Evolutionary conservation across 2,113 vertebrate species (phyloP).

Genomic region (Hassar affinis): DNA sequence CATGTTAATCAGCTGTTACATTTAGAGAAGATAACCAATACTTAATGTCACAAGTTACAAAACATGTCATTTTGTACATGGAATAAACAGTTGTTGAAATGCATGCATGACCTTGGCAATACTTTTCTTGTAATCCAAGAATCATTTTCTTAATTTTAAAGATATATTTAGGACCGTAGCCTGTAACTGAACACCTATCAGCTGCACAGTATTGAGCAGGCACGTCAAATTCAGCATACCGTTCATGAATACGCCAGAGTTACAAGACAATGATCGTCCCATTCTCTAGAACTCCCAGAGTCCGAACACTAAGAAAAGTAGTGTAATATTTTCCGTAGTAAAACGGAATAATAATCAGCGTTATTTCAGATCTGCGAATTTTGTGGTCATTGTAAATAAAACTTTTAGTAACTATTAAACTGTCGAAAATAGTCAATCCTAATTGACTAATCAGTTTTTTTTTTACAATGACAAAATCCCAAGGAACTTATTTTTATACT

Average conservation of each 20-base stretch:
- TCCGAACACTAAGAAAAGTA: slow-evolving; percentile 39
- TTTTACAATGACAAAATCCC: slow-evolving; percentile 19
- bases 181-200: slow-evolving; percentile 21
- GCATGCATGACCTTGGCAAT: slow-evolving; percentile 39
- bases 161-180: slow-evolving; percentile 12
- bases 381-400: slow-evolving; percentile 31
- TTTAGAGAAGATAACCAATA: slow-evolving; percentile 26
- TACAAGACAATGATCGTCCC: not conserved
- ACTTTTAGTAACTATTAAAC: slow-evolving; percentile 32
- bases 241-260: slow-evolving; percentile 16
- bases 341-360: slow-evolving; percentile 20
- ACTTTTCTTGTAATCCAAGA: not conserved
- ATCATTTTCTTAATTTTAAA: too few relatives aligned
- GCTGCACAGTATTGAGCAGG: not conserved
- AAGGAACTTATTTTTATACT: slow-evolving; percentile 31
- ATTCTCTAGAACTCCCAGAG: slow-evolving; percentile 29
- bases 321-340: slow-evolving; percentile 28
- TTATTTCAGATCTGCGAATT: slow-evolving; percentile 23
- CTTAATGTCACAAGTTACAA: slow-evolving; percentile 20
- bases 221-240: slow-evolving; percentile 34
- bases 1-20: slow-evolving; percentile 29
- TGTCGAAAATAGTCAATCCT: slow-evolving; percentile 9
- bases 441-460: not conserved
- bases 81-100: slow-evolving; percentile 32
- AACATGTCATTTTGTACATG: slow-evolving; percentile 10